Conservation (phyloP, 2,888 invertebrate species). For the Panzeria rudis region DNA sequence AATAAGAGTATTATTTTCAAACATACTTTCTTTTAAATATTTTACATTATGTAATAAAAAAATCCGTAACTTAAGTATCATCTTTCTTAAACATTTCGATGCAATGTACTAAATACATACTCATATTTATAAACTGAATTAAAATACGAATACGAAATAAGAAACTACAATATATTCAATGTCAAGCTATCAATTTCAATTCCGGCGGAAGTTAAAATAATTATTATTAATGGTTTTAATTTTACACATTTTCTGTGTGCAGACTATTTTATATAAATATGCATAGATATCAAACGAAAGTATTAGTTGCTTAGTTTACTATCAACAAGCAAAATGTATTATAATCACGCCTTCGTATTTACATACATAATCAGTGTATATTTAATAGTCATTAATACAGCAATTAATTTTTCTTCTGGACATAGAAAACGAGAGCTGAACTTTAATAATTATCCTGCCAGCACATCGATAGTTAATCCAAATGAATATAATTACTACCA, state of each 20-base stretch:
- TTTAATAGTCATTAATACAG: not conserved
- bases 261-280: conserved; percentile 53
- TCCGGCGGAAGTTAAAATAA: conserved; percentile 63
- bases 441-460: conserved; percentile 44
- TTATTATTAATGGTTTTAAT: conserved; percentile 27
- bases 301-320: conserved; percentile 49
- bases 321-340: conserved; percentile 54
- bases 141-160: not conserved
- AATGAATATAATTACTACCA: conserved; percentile 36
- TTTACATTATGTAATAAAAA: conserved; percentile 13
- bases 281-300: conserved; percentile 1
- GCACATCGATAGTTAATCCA: not conserved
- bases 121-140: not conserved
- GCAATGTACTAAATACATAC: not conserved
- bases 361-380: conserved; percentile 22
- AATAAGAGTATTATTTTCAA: not conserved
- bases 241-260: not conserved
- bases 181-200: conserved; percentile 66
- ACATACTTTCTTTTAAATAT: not conserved
- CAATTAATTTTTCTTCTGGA: conserved; percentile 24
- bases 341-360: conserved; percentile 26
- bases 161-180: conserved; percentile 20
- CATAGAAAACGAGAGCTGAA: conserved; percentile 62
- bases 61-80: not conserved
- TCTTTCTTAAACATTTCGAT: conserved; percentile 4